Evolutionary conservation across 1,140 invertebrate genomes (phyloP).

Genomic region (Aplysia californica): DNA sequence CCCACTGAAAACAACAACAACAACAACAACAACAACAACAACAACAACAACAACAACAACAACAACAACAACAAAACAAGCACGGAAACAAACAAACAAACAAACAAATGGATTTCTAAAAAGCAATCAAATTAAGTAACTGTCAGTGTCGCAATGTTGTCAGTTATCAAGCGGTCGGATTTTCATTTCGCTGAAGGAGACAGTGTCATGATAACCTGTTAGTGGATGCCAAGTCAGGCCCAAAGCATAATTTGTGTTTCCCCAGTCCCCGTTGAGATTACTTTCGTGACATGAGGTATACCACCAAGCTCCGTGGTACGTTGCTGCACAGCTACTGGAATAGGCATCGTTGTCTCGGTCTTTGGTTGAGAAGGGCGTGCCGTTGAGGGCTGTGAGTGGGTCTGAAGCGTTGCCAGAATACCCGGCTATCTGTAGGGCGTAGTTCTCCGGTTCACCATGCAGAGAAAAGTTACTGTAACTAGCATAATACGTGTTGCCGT

Average conservation of each 20-base stretch:
- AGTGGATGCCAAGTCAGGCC: background rate
- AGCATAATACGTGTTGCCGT: background rate
- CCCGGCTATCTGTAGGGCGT: background rate
- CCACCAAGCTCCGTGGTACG: background rate
- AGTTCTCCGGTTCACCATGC: background rate
- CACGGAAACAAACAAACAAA: too few species aligned
- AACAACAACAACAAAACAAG: too few species aligned
- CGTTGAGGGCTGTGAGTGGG: background rate
- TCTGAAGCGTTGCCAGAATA: background rate
- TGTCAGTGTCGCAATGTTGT: too few species aligned
- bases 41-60: too few species aligned
- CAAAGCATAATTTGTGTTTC: background rate
- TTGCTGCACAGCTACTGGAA: background rate
- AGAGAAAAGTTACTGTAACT: background rate
- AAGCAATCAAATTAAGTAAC: too few species aligned
- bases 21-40: too few species aligned
- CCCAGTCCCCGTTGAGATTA: background rate
- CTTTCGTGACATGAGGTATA: background rate
- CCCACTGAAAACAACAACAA: too few species aligned
- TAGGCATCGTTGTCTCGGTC: background rate
- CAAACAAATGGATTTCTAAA: too few species aligned
- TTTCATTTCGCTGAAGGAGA: background rate
- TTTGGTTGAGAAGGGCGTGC: background rate
- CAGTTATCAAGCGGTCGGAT: too few species aligned
- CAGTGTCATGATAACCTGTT: background rate